Conservation (phyloP, 2,888 invertebrate genomes). For the Tetramorium bicarinatum region DNA sequence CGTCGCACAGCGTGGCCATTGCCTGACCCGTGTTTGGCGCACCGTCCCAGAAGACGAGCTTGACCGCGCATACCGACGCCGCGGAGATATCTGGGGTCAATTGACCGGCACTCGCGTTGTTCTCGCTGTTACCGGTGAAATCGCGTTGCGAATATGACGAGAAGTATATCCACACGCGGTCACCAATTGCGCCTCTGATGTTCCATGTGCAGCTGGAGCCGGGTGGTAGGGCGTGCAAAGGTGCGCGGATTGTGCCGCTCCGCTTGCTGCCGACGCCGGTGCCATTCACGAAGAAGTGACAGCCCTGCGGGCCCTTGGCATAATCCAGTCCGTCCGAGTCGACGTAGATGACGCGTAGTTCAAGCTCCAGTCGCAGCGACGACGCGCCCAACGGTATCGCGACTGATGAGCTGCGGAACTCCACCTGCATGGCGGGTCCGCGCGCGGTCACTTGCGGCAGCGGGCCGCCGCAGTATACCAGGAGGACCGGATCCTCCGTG, state of each 20-base stretch:
- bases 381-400: conserved; percentile 92
- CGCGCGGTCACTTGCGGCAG: conserved; percentile 92
- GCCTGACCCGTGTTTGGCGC: conserved; percentile 80
- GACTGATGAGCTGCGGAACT: conserved; percentile 94
- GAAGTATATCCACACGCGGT: conserved; percentile 95
- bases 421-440: conserved; percentile 94
- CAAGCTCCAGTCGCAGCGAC: conserved; percentile 93
- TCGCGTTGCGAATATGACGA: conserved; percentile 94
- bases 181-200: conserved; percentile 92
- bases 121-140: conserved; percentile 86
- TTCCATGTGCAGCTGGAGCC: conserved; percentile 95
- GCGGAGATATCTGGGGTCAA: conserved; percentile 46
- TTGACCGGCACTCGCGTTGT: conserved; percentile 67
- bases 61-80: conserved; percentile 78
- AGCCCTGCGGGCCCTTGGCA: conserved; percentile 88
- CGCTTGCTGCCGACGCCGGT: conserved; percentile 87
- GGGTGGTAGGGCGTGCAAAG: conserved; percentile 94
- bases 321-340: conserved; percentile 96
- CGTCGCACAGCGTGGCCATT: conserved; percentile 86
- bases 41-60: conserved; percentile 84
- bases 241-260: conserved; percentile 92
- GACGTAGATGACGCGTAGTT: conserved; percentile 95
- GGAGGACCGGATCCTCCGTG: conserved; percentile 93
- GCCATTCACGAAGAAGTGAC: conserved; percentile 86
- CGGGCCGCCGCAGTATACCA: conserved; percentile 96